These are phyloP conservation scores for Thalassoma bifasciatum DNA, from an alignment of 2,113 vertebrate genomes.

Conservation along the genomic window DNA sequence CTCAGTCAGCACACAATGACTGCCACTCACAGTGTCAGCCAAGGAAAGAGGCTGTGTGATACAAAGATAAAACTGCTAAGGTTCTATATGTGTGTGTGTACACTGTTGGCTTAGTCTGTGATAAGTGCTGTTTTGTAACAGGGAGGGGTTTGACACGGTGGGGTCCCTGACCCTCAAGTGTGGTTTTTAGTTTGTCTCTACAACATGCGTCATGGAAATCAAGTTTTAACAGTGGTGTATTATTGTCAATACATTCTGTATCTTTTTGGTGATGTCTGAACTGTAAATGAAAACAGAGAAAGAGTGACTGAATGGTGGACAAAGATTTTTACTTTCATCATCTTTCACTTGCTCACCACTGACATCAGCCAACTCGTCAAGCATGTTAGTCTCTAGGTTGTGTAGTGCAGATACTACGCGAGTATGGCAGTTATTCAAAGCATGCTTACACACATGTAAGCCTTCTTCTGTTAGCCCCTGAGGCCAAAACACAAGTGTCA, in stretches of 20 bases:
- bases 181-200: constrained; percentile 29
- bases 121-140: constrained; percentile 61
- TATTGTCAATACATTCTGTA: background rate
- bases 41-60: constrained; percentile 63
- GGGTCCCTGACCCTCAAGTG: constrained; percentile 40
- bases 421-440: constrained; percentile 6
- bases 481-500: background rate
- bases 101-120: constrained; percentile 44
- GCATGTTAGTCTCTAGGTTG: background rate
- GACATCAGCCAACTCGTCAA: constrained; percentile 16
- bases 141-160: constrained; percentile 27
- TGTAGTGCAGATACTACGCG: background rate
- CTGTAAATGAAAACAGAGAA: background rate
- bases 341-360: constrained; percentile 26
- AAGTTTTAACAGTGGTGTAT: background rate
- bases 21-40: constrained; percentile 56
- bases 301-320: background rate
- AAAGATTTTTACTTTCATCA: constrained; percentile 16
- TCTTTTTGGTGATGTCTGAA: constrained; percentile 9
- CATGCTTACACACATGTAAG: background rate
- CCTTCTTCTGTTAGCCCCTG: background rate
- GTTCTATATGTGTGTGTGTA: constrained; percentile 23
- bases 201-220: constrained; percentile 45
- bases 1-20: constrained; percentile 67
- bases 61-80: constrained; percentile 71